phyloP scores from a whole-genome alignment of 2,797 vertebrate species.

The Lacerta bilineata region DNA sequence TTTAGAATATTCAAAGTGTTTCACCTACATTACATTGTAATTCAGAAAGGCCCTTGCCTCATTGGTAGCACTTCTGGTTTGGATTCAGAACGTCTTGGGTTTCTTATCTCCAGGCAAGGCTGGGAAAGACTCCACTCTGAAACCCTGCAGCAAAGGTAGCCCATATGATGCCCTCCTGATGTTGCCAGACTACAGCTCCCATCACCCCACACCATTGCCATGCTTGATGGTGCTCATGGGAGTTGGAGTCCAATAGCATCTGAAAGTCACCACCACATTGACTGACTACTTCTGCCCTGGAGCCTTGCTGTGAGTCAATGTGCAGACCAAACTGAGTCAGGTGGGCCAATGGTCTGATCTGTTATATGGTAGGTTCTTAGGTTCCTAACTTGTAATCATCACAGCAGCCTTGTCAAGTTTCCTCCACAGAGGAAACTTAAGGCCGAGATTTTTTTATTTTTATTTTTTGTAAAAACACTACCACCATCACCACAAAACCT shows the following conservation, averaged over 20 bases:
- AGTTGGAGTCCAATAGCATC: no score
- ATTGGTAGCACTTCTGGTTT: neutral
- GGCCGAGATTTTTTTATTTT: neutral
- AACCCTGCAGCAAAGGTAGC: no score
- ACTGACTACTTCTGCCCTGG: neutral
- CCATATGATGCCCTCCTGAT: neutral
- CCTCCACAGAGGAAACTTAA: neutral
- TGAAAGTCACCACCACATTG: neutral
- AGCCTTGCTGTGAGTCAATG: neutral
- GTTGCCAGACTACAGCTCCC: neutral
- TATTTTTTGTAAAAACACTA: no score
- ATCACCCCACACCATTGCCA: neutral
- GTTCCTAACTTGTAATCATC: neutral
- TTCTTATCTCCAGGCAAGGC: neutral
- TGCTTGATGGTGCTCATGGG: no score
- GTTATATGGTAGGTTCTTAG: neutral
- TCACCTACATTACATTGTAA: neutral
- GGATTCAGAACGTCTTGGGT: neutral
- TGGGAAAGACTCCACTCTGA: neutral
- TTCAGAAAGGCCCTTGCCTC: neutral
- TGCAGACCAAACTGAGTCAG: neutral
- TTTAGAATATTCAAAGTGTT: neutral
- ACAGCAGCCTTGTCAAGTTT: neutral
- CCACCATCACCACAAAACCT: no score
- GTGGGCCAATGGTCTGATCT: neutral